A percentile compares a stretch with the other conserved stretches of the same genome.
phyloP scores from a whole-genome alignment of 2,888 invertebrate genomes.

The Agonopterix arenella region DNA sequence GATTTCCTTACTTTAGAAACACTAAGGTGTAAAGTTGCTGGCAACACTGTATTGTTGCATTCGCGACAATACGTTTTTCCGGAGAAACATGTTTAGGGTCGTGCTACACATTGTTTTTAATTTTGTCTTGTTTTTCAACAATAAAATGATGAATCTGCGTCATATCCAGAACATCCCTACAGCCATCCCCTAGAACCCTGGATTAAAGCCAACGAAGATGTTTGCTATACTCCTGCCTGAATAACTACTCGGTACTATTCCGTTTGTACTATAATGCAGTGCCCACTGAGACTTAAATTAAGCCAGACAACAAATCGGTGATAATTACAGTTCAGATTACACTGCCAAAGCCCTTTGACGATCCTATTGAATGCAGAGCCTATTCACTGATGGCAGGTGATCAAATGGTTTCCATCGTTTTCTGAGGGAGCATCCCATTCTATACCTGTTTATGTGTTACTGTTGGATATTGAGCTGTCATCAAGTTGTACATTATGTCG shows the following conservation, averaged over 20 bases:
- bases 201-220: conserved; percentile 71
- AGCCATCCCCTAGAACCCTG: conserved; percentile 39
- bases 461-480: too few relatives aligned
- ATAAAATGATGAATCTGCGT: neutral
- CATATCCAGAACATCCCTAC: conserved; percentile 27
- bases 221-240: conserved; percentile 55
- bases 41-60: too few relatives aligned
- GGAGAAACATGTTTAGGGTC: too few relatives aligned
- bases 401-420: neutral
- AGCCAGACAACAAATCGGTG: neutral
- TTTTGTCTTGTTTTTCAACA: too few relatives aligned
- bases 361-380: neutral
- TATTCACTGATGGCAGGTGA: neutral
- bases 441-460: too few relatives aligned
- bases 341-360: conserved; percentile 2
- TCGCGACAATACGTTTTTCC: too few relatives aligned
- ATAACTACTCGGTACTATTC: conserved; percentile 53
- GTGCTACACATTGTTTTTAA: too few relatives aligned
- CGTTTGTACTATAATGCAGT: conserved; percentile 37
- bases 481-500: too few relatives aligned
- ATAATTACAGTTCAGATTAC: conserved; percentile 2
- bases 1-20: too few relatives aligned
- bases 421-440: too few relatives aligned
- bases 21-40: too few relatives aligned
- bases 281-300: neutral